These are phyloP conservation scores for Seladonia tumulorum DNA, from an alignment of 2,888 invertebrate genomes.

Conservation along the genomic window DNA sequence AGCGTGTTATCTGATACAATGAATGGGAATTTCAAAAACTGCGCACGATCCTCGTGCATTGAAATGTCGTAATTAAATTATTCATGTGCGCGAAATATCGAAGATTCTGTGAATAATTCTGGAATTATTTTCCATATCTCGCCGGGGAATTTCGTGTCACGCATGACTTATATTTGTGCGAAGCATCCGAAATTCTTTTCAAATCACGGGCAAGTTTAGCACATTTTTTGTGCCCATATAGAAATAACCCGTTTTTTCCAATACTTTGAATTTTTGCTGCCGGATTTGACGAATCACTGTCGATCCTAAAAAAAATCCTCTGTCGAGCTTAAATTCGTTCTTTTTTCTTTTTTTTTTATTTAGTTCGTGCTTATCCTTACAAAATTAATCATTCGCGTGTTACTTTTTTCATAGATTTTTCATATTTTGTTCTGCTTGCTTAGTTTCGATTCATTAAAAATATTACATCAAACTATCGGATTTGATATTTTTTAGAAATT, in stretches of 20 bases:
- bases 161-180: slow-evolving; percentile 9
- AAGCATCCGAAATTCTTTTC: neutral
- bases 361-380: neutral
- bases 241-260: neutral
- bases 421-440: too few relatives aligned
- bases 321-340: too few relatives aligned
- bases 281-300: neutral
- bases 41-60: neutral
- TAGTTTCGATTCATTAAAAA: too few relatives aligned
- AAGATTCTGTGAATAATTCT: slow-evolving; percentile 6
- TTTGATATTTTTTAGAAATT: too few relatives aligned
- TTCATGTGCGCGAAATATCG: slow-evolving; percentile 20
- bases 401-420: too few relatives aligned
- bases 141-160: neutral
- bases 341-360: too few relatives aligned
- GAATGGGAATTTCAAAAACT: slow-evolving; percentile 19
- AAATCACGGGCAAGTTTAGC: neutral
- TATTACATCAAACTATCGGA: too few relatives aligned
- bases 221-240: neutral
- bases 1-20: neutral
- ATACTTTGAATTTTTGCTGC: neutral
- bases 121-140: slow-evolving; percentile 30
- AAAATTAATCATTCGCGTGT: too few relatives aligned
- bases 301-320: neutral
- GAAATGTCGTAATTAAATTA: slow-evolving; percentile 38